Evolutionary conservation across 2,113 vertebrate species (phyloP), one percentile per base, ranked within the genome.

Genomic region (Bubo bubo): DNA sequence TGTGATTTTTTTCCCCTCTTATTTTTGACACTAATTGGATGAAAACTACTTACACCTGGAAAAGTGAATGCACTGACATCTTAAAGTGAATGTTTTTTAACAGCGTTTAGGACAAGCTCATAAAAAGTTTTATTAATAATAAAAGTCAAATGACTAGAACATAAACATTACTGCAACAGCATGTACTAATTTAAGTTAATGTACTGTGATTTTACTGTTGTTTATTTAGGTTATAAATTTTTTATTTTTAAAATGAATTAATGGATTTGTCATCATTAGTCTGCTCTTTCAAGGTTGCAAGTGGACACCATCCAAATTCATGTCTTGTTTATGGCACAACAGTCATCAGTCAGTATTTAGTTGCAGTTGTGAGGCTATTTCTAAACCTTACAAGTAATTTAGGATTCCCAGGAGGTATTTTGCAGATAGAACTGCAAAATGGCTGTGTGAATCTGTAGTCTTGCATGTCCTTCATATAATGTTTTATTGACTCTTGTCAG

Each of bases 1-100:
- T 73, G 43, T 85, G 47, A 39, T 87, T 8, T 18, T 88, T 94
- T 82, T 82, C 17, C 63, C 39, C 39, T 80, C 43, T 81, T 34
- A 34, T 45, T 92, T 94, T 86, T 86, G 41, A 86, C 39, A 66
- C 20, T 88, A 93, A 93, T 90, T 90, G 86, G 77, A 91, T 89
- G 55, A 92, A 89, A 97, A 89, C 21, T 77, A 79, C 39, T 75
- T 83, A n/a, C 12, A 58, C 39, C 26, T 59, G 12, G 59, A 47
- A 68, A 86, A 86, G 39, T 28, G 43, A 92, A 62, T 53, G 28
- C 43, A 71, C 43, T 80, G 47, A 55, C 9, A 50, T 85, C 77
- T 79, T 73, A 16, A 76, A 87, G 23, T 28, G 18, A 45, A 37
- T 39, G 4, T 30, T 75, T 93, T 83, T 87, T 67, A 83, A 43